These are phyloP conservation scores for Sparidentex hasta DNA, from an alignment of 2,797 vertebrate genomes.

Conservation along the genomic window DNA sequence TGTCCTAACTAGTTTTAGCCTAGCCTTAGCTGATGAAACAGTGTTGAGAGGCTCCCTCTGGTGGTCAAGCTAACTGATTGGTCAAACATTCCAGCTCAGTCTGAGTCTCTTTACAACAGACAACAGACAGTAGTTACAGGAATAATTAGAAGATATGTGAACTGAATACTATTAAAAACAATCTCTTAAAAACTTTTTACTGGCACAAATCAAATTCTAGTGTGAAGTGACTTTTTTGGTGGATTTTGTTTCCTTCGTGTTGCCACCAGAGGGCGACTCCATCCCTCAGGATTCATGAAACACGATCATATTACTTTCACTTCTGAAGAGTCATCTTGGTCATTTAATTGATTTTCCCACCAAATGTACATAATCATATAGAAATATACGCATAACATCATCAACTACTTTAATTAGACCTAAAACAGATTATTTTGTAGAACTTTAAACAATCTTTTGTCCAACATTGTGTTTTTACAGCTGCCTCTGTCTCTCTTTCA, in stretches of 20 bases:
- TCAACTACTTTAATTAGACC: not conserved
- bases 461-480: not conserved
- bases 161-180: not conserved
- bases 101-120: too few relatives aligned
- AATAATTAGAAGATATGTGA: not conserved
- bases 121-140: not conserved
- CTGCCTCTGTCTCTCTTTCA: constrained; percentile 55
- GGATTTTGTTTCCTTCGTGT: not conserved
- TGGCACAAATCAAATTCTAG: not conserved
- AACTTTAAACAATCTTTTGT: not conserved
- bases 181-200: too few relatives aligned
- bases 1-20: not conserved
- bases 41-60: not conserved
- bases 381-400: not conserved
- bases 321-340: not conserved
- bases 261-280: not conserved
- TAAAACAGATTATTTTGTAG: not conserved
- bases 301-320: not conserved
- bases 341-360: not conserved
- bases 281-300: not conserved
- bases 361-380: not conserved
- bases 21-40: not conserved
- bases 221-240: not conserved
- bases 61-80: constrained; percentile 10
- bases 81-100: not conserved